Evolutionary conservation across 2,888 invertebrate species (phyloP).

Genomic region (Apotomis capreana): DNA sequence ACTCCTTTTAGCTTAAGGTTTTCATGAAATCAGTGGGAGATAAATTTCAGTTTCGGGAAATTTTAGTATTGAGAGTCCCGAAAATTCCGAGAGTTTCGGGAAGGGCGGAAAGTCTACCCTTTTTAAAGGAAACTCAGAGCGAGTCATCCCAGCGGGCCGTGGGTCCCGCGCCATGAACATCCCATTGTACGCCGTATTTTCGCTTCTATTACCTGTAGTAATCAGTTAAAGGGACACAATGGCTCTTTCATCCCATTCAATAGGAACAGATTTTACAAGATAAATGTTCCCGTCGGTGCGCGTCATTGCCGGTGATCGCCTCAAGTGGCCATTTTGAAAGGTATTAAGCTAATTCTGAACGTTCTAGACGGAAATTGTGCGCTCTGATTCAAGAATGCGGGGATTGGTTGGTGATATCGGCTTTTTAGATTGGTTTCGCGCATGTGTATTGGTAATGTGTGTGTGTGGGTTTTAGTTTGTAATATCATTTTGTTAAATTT

Average conservation of each 20-base stretch:
- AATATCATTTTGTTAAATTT: no score
- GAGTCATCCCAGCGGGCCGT: slow-evolving; percentile 10
- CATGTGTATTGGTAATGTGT: neutral
- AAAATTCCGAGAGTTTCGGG: no score
- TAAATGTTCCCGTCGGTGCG: slow-evolving; percentile 57
- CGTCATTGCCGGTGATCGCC: slow-evolving; percentile 50
- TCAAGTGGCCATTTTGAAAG: slow-evolving; percentile 54
- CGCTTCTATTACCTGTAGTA: slow-evolving; percentile 74
- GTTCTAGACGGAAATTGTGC: slow-evolving; percentile 31
- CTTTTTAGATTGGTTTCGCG: slow-evolving; percentile 23
- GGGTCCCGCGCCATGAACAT: slow-evolving; percentile 53
- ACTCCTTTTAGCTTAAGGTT: no score
- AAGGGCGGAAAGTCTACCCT: no score
- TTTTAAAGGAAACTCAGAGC: slow-evolving; percentile 4
- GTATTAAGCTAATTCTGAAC: slow-evolving; percentile 39
- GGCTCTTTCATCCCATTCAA: slow-evolving; percentile 63
- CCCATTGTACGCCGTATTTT: slow-evolving; percentile 60
- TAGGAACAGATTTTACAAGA: slow-evolving; percentile 69
- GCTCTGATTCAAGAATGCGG: slow-evolving; percentile 20
- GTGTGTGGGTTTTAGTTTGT: neutral
- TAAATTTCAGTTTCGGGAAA: no score
- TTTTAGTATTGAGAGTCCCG: no score
- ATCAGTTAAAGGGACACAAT: slow-evolving; percentile 71
- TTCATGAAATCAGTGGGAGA: no score
- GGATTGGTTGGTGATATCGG: slow-evolving; percentile 14